Percentiles rank a stretch among this genome's conserved stretches.
Evolutionary conservation across 2,113 vertebrate genomes (phyloP).

Genomic region (Eurystomus gularis): DNA sequence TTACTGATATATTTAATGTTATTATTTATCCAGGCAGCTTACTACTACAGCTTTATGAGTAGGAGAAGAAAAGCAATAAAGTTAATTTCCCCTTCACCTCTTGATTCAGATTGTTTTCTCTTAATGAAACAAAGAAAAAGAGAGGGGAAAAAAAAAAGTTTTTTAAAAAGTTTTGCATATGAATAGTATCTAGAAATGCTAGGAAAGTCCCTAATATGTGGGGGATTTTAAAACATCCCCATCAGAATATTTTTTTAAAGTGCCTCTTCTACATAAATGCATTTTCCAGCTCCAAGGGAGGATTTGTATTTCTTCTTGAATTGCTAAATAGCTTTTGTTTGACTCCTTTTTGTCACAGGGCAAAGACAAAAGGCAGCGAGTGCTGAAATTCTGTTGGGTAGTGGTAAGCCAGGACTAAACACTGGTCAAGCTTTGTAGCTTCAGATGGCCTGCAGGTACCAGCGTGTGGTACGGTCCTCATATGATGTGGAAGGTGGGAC

Average conservation of each 20-base stretch:
- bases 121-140: constrained; percentile 1
- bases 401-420: neutral
- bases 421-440: neutral
- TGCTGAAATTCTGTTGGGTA: neutral
- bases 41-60: neutral
- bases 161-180: neutral
- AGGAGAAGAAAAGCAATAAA: neutral
- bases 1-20: neutral
- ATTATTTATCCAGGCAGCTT: neutral
- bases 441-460: neutral
- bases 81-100: neutral
- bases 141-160: neutral
- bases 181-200: constrained; percentile 25
- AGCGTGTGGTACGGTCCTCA: accelerated
- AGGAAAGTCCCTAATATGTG: constrained; percentile 51
- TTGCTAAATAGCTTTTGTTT: neutral
- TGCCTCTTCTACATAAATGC: neutral
- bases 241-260: neutral
- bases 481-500: neutral
- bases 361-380: neutral
- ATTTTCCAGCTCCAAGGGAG: constrained; percentile 4
- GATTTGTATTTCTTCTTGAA: neutral
- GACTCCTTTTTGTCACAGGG: neutral
- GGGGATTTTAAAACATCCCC: constrained; percentile 48
- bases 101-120: neutral